Base-by-base conservation (phyloP, 2,888 invertebrate species). In the Lasioglossum marginatum region DNA sequence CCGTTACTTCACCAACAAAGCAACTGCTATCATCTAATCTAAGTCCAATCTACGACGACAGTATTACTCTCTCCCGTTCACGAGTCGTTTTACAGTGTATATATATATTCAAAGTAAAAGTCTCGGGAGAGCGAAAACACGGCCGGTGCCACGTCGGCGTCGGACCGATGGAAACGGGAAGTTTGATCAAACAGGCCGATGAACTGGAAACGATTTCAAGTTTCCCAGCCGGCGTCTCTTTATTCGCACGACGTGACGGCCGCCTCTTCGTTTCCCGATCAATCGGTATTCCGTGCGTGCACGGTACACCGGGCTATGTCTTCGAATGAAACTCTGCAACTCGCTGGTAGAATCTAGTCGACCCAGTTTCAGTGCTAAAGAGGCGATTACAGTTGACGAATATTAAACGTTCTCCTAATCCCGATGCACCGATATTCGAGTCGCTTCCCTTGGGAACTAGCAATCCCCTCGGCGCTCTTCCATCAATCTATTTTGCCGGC, bases 41-140 rank as follows among this genome's bases (percentile, higher is more conserved):
- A 90, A 89, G 85, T 83, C 83, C 91, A 92, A 91, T 92, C 89
- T 92, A 93, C 92, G 77, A 93, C 92, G 79, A 90, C 87, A 88
- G 86, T 90, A 86, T 89, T 88, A 87, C 87, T 83, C 78, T 82
- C 77, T 52, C 60, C 5, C 16, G 77, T 71, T 78, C 40, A 27
- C 43, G 85, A 45, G 77, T 71, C 63, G 57, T 82, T 34, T 82
- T 71, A 43, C 45, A 66, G 68, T 82, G 71, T 52, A 37, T 52
- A 52, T 52, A 52, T 23, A 52, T 52, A 52, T 73, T 37, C 52
- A 31, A 68, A 73, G 74, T 77, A 75, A 72, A 45, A 77, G 73
- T 37, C 70, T 72, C 43, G 31, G 2, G 27, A 37, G 12, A 70
- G 79, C 79, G 68, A 83, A 80, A 82, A 75, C 45, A 77, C 81